A percentile compares a stretch with the other conserved stretches of the same genome.
phyloP scores from a whole-genome alignment of 1,140 invertebrate species.

The Hycleus phaleratus region DNA sequence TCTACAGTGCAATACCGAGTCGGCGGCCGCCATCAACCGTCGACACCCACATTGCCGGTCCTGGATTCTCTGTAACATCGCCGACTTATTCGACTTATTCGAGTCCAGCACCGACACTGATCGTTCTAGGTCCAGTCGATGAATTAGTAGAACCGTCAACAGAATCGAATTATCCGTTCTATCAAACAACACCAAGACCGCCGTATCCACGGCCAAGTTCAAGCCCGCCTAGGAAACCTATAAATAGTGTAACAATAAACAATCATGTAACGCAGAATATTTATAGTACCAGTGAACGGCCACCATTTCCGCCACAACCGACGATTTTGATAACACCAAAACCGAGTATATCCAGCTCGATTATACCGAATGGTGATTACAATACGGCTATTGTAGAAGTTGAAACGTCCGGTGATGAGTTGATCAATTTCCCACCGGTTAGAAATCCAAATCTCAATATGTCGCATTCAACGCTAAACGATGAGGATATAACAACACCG shows the following conservation, averaged over 20 bases:
- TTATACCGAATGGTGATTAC: slow-evolving; percentile 25
- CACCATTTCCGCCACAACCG: slow-evolving; percentile 38
- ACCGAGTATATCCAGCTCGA: slow-evolving; percentile 44
- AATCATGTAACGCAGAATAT: slow-evolving; percentile 49
- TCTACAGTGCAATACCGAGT: slow-evolving; percentile 47
- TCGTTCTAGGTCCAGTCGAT: slow-evolving; percentile 51
- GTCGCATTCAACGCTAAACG: slow-evolving; percentile 47
- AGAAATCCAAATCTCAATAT: slow-evolving; percentile 71
- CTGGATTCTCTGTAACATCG: slow-evolving; percentile 26
- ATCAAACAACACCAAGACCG: neutral
- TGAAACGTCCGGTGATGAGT: slow-evolving; percentile 53
- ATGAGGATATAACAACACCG: slow-evolving; percentile 56
- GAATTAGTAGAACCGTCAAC: neutral
- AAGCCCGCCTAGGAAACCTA: slow-evolving; percentile 39
- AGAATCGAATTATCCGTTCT: slow-evolving; percentile 24
- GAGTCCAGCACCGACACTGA: slow-evolving; percentile 62
- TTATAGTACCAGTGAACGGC: slow-evolving; percentile 40
- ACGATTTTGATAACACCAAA: slow-evolving; percentile 54
- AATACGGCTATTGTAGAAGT: slow-evolving; percentile 20
- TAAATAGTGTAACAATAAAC: slow-evolving; percentile 47
- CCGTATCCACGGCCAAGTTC: slow-evolving; percentile 14
- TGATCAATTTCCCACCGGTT: slow-evolving; percentile 74
- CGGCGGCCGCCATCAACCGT: slow-evolving; percentile 23
- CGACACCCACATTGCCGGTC: slow-evolving; percentile 24
- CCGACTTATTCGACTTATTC: slow-evolving; percentile 30